Conservation (phyloP, 2,797 vertebrate genomes). For the Triplophysa yarkandensis region DNA sequence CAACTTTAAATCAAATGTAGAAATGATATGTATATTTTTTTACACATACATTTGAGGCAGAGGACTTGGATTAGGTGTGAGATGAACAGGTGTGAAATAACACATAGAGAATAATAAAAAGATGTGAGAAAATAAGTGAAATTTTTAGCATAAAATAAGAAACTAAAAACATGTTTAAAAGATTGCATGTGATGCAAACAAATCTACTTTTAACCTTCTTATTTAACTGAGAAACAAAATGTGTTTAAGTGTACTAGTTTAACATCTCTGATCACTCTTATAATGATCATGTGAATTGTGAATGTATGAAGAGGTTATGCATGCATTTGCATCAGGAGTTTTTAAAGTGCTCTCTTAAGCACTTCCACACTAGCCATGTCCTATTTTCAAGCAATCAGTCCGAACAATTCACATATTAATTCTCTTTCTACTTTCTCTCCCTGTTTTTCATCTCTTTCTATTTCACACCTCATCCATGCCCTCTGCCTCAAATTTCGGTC, state of each 20-base stretch:
- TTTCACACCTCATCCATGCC: constrained; percentile 34
- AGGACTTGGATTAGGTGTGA: neutral
- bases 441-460: constrained; percentile 38
- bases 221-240: too few relatives aligned
- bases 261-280: too few relatives aligned
- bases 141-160: neutral
- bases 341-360: constrained; percentile 38
- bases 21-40: too few relatives aligned
- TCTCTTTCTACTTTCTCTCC: constrained; percentile 20
- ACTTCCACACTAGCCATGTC: constrained; percentile 45
- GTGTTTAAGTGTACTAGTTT: too few relatives aligned
- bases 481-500: constrained; percentile 49
- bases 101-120: neutral
- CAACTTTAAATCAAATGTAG: neutral
- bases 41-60: neutral
- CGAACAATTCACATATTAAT: constrained; percentile 23
- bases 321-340: neutral
- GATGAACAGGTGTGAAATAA: neutral
- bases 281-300: too few relatives aligned
- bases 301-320: too few relatives aligned
- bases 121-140: neutral
- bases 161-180: neutral
- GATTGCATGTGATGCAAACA: neutral
- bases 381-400: constrained; percentile 5
- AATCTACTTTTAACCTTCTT: too few relatives aligned